Conservation (phyloP, 2,797 vertebrate species). For the Taeniopygia guttata region DNA sequence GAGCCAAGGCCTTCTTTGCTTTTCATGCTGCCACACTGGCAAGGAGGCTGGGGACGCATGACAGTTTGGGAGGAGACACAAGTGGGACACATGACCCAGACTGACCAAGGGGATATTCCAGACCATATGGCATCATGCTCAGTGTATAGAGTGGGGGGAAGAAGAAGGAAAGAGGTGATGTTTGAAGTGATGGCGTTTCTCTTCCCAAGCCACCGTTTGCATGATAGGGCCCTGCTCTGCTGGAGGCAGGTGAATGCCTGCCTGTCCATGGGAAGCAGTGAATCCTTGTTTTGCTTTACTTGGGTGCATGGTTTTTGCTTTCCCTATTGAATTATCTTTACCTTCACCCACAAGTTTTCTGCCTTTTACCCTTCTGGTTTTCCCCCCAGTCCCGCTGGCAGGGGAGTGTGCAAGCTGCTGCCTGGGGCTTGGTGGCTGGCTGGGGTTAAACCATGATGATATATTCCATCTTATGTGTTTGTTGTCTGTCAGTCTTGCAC, state of each 20-base stretch:
- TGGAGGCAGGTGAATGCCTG: not conserved
- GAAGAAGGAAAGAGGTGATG: not conserved
- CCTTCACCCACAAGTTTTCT: not conserved
- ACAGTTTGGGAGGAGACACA: not conserved
- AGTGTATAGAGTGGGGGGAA: not conserved
- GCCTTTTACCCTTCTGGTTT: not conserved
- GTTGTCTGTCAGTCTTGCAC: not conserved
- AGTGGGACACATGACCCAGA: too few relatives aligned
- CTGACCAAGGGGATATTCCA: not conserved
- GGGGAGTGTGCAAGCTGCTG: not conserved
- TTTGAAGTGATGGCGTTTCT: not conserved
- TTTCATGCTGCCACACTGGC: not conserved
- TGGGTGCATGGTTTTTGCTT: not conserved
- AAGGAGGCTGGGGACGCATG: not conserved
- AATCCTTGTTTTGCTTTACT: not conserved
- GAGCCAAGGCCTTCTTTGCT: not conserved
- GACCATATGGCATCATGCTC: accelerated
- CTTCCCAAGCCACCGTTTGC: accelerated
- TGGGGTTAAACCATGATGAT: not conserved
- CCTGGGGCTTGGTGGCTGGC: not conserved
- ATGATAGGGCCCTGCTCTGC: not conserved
- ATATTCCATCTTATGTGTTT: not conserved
- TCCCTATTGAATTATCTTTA: not conserved
- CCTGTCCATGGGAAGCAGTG: not conserved
- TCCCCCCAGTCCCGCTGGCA: not conserved